Base-by-base conservation (phyloP, 2,888 invertebrate genomes). In the Pogonocherus hispidulus region DNA sequence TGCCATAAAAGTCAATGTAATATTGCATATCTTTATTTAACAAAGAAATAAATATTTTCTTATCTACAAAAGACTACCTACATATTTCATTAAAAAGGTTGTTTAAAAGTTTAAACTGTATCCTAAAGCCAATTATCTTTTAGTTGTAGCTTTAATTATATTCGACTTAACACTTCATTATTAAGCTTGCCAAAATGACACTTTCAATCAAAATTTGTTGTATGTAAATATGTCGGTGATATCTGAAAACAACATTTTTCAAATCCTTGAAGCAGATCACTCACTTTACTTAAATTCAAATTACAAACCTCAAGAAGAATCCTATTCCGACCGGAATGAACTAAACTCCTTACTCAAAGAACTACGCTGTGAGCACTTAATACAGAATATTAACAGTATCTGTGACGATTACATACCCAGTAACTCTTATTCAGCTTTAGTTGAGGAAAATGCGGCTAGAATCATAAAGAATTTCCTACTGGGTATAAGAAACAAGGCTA, bases 401-500 rank as follows among this genome's bases (percentile, higher is more conserved):
- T 74, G 72, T 49, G 62, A 67, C 6, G 18, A 41, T 23, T 68
- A 65, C 41, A 55, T 52, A 16, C 55, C 35, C n/a, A 49, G 35
- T n/a, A 54, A n/a, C 9, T 1, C 27, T 27, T 27, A 8, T 8
- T 8, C 41, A 5, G n/a, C 6, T 47, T n/a, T 41, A 14, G 11
- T n/a, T 14, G 35, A 47, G 41, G 32, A 18, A 22, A 18, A 37
- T 41, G 77, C 76, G 2, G 78, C 73, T 5, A 63, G 14, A 54
- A 71, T 72, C 9, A 80, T 80, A 63, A 72, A 78, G 52, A 73
- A 66, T 14, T 72, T 67, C 55, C 73, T 77, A 46, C 32, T 65
- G 3, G 54, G 60, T 8, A 66, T 66, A 16, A 71, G 55, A 35
- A 63, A 71, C 37, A 73, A 49, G 57, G 56, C 63, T n/a, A 72